Conservation (phyloP, 2,797 vertebrate species). For the Typhlichthys eigenmanni region DNA sequence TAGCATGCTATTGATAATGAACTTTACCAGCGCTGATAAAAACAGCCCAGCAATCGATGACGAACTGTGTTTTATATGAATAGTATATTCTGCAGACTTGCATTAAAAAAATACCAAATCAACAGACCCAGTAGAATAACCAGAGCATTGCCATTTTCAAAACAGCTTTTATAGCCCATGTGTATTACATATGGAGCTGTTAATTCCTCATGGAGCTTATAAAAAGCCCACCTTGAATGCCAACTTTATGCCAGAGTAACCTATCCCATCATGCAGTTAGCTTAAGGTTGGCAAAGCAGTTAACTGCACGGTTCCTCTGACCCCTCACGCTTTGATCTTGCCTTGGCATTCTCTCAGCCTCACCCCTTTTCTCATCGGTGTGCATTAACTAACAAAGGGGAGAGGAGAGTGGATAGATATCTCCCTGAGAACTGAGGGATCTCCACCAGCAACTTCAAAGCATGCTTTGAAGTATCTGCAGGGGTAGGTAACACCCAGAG, state of each 20-base stretch:
- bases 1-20: constrained; percentile 51
- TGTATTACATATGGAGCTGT: background rate
- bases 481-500: constrained; percentile 53
- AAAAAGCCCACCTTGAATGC: background rate
- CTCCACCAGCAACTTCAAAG: constrained; percentile 72
- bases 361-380: constrained; percentile 60
- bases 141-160: background rate
- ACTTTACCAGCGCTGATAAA: constrained; percentile 43
- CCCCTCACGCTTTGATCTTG: constrained; percentile 68
- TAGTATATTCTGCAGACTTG: constrained; percentile 4
- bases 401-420: constrained; percentile 54
- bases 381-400: constrained; percentile 71
- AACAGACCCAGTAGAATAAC: background rate
- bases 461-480: constrained; percentile 71
- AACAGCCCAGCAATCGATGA: background rate
- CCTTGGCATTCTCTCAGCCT: constrained; percentile 66
- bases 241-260: background rate
- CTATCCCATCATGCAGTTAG: constrained; percentile 43
- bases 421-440: constrained; percentile 65
- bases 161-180: background rate
- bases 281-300: constrained; percentile 60
- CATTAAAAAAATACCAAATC: background rate
- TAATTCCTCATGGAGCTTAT: too few species aligned
- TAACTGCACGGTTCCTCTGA: constrained; percentile 58
- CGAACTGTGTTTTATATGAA: background rate